A percentile compares a stretch with the other conserved stretches of the same genome.
These are phyloP conservation scores for Stichodactyla mertensii DNA, from an alignment of 64 coral and sea anemone species.

Conservation along the genomic window DNA sequence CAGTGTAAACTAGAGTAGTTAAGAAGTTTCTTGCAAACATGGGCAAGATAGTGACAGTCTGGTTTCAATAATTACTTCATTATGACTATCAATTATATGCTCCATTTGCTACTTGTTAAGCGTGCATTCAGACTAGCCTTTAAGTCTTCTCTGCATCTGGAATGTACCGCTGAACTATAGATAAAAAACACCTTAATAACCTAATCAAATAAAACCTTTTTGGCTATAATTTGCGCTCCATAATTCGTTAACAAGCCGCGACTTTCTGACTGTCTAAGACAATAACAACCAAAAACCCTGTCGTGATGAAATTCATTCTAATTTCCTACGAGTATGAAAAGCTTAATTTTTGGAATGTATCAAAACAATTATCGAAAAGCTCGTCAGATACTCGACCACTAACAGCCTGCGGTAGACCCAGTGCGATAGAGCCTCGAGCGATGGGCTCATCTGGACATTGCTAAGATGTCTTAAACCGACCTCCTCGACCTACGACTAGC, in stretches of 20 bases:
- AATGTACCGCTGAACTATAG: not conserved
- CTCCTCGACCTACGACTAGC: conserved; percentile 6
- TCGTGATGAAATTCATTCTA: not conserved
- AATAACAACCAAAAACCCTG: not conserved
- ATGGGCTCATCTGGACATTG: conserved; percentile 3
- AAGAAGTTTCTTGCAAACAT: not conserved
- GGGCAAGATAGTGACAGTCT: not conserved
- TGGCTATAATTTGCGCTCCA: not conserved
- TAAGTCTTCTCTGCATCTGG: not conserved
- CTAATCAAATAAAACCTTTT: not conserved
- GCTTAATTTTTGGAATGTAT: not conserved
- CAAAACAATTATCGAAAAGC: not conserved
- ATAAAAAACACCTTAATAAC: conserved; percentile 9
- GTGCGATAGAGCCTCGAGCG: conserved; percentile 6
- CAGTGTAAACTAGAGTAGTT: not conserved
- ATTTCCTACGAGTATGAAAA: not conserved
- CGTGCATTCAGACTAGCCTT: not conserved
- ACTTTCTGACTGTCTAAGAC: not conserved
- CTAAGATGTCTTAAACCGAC: conserved; percentile 20
- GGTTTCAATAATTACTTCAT: not conserved
- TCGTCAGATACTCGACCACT: not conserved
- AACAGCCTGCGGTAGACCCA: conserved; percentile 18
- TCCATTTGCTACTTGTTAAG: conserved; percentile 14
- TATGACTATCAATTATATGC: not conserved
- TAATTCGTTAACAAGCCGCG: not conserved